Percentiles rank a stretch among this genome's conserved stretches.
phyloP scores from a whole-genome alignment of 2,797 vertebrate species.

The Coregonus sp. region DNA sequence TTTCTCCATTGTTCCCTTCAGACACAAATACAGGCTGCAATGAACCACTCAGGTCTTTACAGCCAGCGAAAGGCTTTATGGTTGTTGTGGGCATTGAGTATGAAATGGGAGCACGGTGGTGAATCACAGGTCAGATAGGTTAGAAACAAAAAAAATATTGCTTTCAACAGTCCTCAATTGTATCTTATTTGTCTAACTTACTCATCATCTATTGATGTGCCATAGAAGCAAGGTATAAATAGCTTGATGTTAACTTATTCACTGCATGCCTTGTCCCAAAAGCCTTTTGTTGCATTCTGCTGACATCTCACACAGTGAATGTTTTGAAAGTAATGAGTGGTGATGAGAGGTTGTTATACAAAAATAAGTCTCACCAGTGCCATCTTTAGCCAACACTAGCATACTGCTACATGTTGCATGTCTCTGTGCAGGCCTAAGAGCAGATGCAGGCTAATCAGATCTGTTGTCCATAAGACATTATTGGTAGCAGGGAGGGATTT shows the following conservation, averaged over 20 bases:
- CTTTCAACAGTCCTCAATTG: not conserved
- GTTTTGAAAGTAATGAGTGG: not conserved
- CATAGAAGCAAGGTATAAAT: not conserved
- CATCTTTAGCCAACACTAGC: not conserved
- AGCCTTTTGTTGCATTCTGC: not conserved
- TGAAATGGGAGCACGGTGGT: not conserved
- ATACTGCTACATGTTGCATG: not conserved
- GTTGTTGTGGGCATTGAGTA: not conserved
- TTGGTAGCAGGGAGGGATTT: constrained; percentile 57
- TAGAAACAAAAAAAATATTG: not conserved
- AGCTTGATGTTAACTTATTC: no score
- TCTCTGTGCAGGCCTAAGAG: constrained; percentile 35
- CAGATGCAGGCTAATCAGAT: constrained; percentile 56
- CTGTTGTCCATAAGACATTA: constrained; percentile 37
- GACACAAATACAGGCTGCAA: not conserved
- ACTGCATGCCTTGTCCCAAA: not conserved
- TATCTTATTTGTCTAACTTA: not conserved
- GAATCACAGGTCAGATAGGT: not conserved
- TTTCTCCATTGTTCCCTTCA: not conserved
- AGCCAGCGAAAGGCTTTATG: not conserved
- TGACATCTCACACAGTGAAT: not conserved
- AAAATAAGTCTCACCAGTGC: not conserved
- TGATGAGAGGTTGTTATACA: not conserved
- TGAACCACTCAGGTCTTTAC: not conserved
- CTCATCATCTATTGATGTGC: not conserved